Evolutionary conservation across 2,113 vertebrate genomes (phyloP), one percentile per base, ranked within the genome.

Genomic region (Cepphus grylle): DNA sequence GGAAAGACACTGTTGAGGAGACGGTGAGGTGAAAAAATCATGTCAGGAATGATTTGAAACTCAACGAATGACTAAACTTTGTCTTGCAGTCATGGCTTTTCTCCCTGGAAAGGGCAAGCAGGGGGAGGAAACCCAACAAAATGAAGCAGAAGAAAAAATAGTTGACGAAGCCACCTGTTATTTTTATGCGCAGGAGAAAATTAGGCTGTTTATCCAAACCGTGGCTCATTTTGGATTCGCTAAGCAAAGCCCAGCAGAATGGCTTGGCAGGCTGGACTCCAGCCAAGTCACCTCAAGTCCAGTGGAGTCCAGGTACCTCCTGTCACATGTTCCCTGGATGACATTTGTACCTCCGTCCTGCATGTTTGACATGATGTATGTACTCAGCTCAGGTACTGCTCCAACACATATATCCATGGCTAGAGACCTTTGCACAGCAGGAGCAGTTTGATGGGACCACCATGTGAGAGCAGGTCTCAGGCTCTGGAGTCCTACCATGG

Each of bases 331-430:
- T 52, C 23, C 32, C 55, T 34, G 52, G 63, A 15, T 59, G 21
- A 34, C 17, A 6, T 16, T 63, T 15, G 9, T 4, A 23, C 8
- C 32, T 70, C 63, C 11, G 32, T 36, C n/a, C 79, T 32, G 29
- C 0, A 0, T 15, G 34, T 55, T 26, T 5, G 47, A 67, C 20
- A 36, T 22, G 63, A 9, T 7, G 59, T 7, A 5, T 5, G 8
- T 7, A 8, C 53, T 30, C 17, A 45, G 50, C 77, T 21, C 40
- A 9, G 14, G 20, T 58, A 42, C 84, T 58, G 19, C 38, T 23
- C 47, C 26, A 43, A 38, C 17, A 38, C 14, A 4, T 4, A 3
- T 1, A 25, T 21, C 25, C n/a, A 22, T 18, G 12, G 47, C 21
- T 52, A 67, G 52, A 70, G 27, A 62, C 9, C 19, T n/a, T 17